Conservation (phyloP, 2,113 vertebrate genomes). For the Oxygymnocypris stewartii region DNA sequence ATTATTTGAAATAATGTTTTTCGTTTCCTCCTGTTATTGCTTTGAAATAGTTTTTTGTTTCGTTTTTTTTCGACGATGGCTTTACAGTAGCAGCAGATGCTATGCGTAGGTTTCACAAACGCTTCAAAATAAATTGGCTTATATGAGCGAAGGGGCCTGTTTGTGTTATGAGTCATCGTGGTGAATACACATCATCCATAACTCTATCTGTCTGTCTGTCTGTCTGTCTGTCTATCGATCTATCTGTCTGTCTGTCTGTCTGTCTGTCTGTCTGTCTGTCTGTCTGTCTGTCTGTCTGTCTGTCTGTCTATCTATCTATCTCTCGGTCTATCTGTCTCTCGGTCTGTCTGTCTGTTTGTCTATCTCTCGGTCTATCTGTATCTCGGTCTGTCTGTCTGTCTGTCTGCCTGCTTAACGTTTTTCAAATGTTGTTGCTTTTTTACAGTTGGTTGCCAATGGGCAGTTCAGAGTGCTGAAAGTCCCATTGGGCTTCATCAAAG, state of each 20-base stretch:
- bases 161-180: too few relatives aligned
- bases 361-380: too few relatives aligned
- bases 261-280: too few relatives aligned
- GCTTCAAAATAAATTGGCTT: background rate
- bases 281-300: too few relatives aligned
- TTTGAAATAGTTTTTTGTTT: background rate
- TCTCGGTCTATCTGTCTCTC: too few relatives aligned
- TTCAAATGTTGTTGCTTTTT: slow-evolving; percentile 27
- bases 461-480: slow-evolving; percentile 81
- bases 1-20: background rate
- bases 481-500: slow-evolving; percentile 79
- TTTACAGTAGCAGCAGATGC: background rate
- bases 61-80: background rate
- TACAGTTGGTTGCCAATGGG: slow-evolving; percentile 70
- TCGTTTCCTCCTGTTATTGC: background rate
- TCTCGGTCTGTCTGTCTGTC: background rate
- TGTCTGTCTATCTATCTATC: too few relatives aligned
- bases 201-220: background rate
- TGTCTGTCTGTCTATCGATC: too few relatives aligned
- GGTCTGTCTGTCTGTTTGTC: too few relatives aligned
- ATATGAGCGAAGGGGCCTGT: background rate
- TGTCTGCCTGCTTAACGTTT: background rate
- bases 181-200: too few relatives aligned
- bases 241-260: too few relatives aligned
- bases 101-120: background rate